Evolutionary conservation across 2,797 vertebrate genomes (phyloP).

Genomic region (Mormyrus hasselquistii): DNA sequence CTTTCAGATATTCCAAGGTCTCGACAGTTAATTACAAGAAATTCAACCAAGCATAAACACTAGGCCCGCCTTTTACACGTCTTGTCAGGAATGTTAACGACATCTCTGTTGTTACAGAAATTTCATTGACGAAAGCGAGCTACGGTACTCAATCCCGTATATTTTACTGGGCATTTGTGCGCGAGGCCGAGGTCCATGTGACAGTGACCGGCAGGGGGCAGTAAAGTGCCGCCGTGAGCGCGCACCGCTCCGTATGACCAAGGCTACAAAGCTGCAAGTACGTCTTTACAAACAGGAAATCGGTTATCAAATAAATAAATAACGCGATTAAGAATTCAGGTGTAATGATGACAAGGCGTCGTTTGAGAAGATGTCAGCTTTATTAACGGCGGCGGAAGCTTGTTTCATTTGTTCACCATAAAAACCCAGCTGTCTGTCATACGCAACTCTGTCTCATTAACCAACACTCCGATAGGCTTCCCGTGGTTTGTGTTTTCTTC

Average conservation of each 20-base stretch:
- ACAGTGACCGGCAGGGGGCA: not conserved
- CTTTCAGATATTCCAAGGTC: not conserved
- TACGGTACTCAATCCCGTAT: not conserved
- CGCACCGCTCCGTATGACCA: not conserved
- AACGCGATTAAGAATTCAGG: constrained; percentile 4
- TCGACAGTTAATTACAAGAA: constrained; percentile 1
- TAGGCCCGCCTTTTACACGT: not conserved
- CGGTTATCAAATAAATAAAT: not conserved
- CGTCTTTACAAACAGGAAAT: not conserved
- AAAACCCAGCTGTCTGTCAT: constrained; percentile 4
- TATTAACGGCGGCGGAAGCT: not conserved
- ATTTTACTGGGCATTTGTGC: not conserved
- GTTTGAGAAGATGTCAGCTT: not conserved
- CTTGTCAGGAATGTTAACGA: not conserved
- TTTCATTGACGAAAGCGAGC: not conserved
- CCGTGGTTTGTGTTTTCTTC: not conserved
- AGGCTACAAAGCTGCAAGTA: not conserved
- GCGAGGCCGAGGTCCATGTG: not conserved
- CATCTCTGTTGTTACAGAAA: not conserved
- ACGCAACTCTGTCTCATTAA: not conserved
- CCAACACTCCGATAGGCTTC: not conserved
- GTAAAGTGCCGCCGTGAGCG: not conserved
- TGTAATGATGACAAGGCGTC: constrained; percentile 6
- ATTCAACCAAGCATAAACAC: not conserved
- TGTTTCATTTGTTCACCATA: constrained; percentile 2